Base-by-base conservation (phyloP, 2,113 vertebrate genomes). In the Burhinus bistriatus region DNA sequence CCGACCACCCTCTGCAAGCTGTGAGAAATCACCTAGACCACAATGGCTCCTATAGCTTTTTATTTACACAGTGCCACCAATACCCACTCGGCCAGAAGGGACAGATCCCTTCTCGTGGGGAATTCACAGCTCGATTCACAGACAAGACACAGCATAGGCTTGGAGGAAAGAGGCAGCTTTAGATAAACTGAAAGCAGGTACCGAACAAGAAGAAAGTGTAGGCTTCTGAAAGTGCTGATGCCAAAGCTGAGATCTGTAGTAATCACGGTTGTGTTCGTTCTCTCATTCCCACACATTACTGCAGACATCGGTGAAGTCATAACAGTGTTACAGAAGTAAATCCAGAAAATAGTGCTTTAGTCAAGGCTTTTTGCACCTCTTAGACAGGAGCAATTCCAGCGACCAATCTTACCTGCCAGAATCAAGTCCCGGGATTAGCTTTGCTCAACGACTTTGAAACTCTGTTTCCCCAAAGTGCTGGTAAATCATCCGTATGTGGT, bases 301-400 rank as follows among this genome's bases (percentile, higher is more conserved):
- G 30, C 14, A 76, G 84, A 18, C 51, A 77, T n/a, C 40, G 34
- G 2, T 20, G 10, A 94, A 91, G 57, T 89, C 54, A 42, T 82
- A 83, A 58, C 8, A 85, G 26, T 26, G 11, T 73, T 66, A 55
- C 25, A 86, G 66, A 82, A 93, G 71, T 59, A 94, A 95, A 91
- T 54, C n/a, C 77, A 95, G 61, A 75, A 93, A 97, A 91, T 58
- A 66, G 36, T 65, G 29, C 40, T 89, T 93, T 93, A 83, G 68
- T 88, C 65, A 78, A 92, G 80, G 55, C 36, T 88, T 96, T 95
- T 93, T 93, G 14, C 26, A 86, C 54, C 26, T 86, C 81, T 73
- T 66, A 93, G 83, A 66, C 62, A 95, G 82, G 26, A 95, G 40
- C 38, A 93, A 62, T 94, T 83, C 55, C 71, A 83, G 87, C 88